Base-by-base conservation (phyloP, 2,888 invertebrate genomes). In the Drepanosiphum platanoidis region DNA sequence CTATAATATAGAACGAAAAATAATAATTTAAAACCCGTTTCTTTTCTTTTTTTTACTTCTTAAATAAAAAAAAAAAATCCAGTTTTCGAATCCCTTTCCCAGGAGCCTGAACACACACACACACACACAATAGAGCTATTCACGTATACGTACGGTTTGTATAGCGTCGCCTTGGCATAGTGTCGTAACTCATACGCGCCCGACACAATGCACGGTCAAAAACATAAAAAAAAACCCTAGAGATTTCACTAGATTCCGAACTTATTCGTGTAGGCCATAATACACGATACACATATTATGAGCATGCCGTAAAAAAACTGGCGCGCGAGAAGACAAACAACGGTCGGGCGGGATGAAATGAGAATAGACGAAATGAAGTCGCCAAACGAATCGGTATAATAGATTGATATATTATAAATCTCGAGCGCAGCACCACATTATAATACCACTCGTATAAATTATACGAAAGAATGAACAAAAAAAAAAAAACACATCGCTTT, bases 61-160 rank as follows among this genome's bases (percentile, higher is more conserved):
- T 13, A n/a, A 61, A 36, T 46, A 75, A 34, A 32, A 5, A 22
- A 52, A 42, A 66, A 42, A 70, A 70, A 52, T 36, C 75, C 68
- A 66, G 75, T 75, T 75, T 52, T 66, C 36, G 36, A 52, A 84
- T 84, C 75, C 66, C 75, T 84, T 84, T 75, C 84, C 84, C 84
- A 84, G 84, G 84, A 61, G 52, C 42, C 11, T 36, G 18, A 27
- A 13, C 30, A 27, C 42, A 42, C 39, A 30, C 27, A 32, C 46
- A 46, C 46, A 32, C 4, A 46, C 4, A n/a, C n/a, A n/a, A n/a
- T n/a, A n/a, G n/a, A n/a, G n/a, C n/a, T n/a, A n/a, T n/a, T n/a
- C n/a, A n/a, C 52, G 52, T 22, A 18, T 3, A 52, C 52, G 46
- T 42, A 42, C 11, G 11, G 36, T 82, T 30, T 36, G 8, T 27